Percentiles rank a stretch among this genome's conserved stretches.
phyloP scores from a whole-genome alignment of 2,113 vertebrate species.

The Chauna torquata region DNA sequence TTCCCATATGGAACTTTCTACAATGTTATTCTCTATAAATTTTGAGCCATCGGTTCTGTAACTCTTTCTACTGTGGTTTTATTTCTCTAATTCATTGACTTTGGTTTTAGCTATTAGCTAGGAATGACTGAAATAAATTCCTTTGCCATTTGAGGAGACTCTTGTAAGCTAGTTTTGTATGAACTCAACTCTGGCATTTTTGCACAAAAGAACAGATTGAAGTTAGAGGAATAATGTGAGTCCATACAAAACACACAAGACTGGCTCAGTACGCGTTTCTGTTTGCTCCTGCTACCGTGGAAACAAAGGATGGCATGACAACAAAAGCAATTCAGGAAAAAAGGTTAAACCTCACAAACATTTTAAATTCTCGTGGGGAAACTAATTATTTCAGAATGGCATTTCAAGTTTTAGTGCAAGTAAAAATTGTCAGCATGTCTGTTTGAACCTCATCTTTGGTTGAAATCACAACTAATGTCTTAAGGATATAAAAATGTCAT shows the following conservation, averaged over 20 bases:
- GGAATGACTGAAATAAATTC: neutral
- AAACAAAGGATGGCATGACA: conserved; percentile 63
- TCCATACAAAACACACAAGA: neutral
- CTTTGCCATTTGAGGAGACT: neutral
- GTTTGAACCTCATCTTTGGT: neutral
- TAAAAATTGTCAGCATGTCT: neutral
- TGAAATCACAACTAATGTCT: neutral
- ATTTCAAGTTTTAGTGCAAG: neutral
- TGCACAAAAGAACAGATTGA: conserved; percentile 28
- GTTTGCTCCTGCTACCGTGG: conserved; percentile 49
- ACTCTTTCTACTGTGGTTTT: neutral
- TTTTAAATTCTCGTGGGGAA: neutral
- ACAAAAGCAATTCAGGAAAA: conserved; percentile 50
- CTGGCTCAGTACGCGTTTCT: neutral
- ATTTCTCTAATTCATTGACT: neutral
- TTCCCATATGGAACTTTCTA: neutral
- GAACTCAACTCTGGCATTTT: neutral
- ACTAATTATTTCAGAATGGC: neutral
- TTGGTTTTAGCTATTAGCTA: neutral
- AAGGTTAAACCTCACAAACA: conserved; percentile 23
- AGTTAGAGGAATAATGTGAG: neutral
- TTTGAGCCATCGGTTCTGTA: neutral
- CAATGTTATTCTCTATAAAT: neutral
- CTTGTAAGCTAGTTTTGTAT: neutral
- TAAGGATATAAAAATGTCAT: neutral